Evolutionary conservation across 2,797 vertebrate species (phyloP).

Genomic region (Xyrichtys novacula): DNA sequence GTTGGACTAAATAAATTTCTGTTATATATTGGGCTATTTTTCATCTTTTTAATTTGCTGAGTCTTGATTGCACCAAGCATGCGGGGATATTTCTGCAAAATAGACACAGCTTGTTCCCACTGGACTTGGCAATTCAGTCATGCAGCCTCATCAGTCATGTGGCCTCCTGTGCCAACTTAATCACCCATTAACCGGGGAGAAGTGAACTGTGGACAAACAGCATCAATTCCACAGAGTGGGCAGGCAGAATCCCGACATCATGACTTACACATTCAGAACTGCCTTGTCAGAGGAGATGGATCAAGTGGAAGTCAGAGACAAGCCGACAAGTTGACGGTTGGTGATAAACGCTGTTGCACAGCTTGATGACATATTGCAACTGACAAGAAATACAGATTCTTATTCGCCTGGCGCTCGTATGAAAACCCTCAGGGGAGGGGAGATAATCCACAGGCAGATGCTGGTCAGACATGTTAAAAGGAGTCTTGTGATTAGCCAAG

Average conservation of each 20-base stretch:
- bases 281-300: constrained; percentile 67
- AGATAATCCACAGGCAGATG: constrained; percentile 44
- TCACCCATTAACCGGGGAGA: constrained; percentile 73
- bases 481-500: constrained; percentile 37
- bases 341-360: constrained; percentile 40
- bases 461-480: constrained; percentile 36
- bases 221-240: constrained; percentile 68
- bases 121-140: constrained; percentile 52
- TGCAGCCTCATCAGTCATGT: constrained; percentile 70
- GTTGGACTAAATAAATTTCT: not conserved
- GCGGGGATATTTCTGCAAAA: constrained; percentile 6
- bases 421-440: constrained; percentile 18
- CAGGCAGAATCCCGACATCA: constrained; percentile 58
- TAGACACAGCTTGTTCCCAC: constrained; percentile 13
- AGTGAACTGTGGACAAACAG: constrained; percentile 70
- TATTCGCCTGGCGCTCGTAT: constrained; percentile 39
- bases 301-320: constrained; percentile 51
- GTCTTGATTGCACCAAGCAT: not conserved
- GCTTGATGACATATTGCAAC: constrained; percentile 45
- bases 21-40: not conserved
- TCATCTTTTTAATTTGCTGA: not conserved
- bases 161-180: constrained; percentile 67
- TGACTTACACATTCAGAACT: constrained; percentile 65
- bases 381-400: constrained; percentile 38
- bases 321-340: constrained; percentile 44